These are phyloP conservation scores for Apocrypta bakeri DNA, from an alignment of 1,140 invertebrate species.

Conservation along the genomic window DNA sequence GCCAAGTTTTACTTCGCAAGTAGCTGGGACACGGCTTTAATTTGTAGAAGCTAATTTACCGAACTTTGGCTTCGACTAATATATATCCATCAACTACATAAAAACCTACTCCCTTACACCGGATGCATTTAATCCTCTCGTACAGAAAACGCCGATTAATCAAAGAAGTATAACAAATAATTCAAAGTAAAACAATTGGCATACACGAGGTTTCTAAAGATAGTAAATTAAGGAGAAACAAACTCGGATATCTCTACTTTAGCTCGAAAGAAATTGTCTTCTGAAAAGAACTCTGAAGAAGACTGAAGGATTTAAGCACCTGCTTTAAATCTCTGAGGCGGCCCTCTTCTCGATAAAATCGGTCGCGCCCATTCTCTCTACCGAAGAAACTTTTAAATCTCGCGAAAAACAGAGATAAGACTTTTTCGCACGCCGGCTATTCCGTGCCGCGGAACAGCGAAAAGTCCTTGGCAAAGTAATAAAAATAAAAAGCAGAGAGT, in stretches of 20 bases:
- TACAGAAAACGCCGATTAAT: not conserved
- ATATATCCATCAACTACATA: conserved; percentile 38
- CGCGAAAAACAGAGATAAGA: conserved; percentile 46
- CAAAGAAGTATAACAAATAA: no score
- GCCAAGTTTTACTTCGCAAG: conserved; percentile 56
- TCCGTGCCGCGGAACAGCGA: conserved; percentile 28
- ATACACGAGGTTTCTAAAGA: not conserved
- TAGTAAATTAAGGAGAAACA: conserved; percentile 46
- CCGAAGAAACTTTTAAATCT: conserved; percentile 46
- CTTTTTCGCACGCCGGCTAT: conserved; percentile 26
- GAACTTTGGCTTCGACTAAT: conserved; percentile 68
- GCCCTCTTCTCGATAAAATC: conserved; percentile 37
- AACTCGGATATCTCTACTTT: conserved; percentile 24
- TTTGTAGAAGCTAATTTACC: conserved; percentile 72
- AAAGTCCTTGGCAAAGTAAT: conserved; percentile 40
- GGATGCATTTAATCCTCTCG: not conserved
- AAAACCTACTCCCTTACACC: no score
- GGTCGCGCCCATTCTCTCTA: not conserved
- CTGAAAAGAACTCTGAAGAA: conserved; percentile 13
- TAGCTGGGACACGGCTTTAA: conserved; percentile 63
- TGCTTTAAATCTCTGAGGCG: conserved; percentile 47
- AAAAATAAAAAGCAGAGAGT: conserved; percentile 32
- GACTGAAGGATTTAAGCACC: conserved; percentile 46
- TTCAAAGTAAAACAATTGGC: not conserved
- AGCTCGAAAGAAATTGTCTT: conserved; percentile 25